phyloP scores from a whole-genome alignment of 2,113 vertebrate species.

The Chauna torquata region DNA sequence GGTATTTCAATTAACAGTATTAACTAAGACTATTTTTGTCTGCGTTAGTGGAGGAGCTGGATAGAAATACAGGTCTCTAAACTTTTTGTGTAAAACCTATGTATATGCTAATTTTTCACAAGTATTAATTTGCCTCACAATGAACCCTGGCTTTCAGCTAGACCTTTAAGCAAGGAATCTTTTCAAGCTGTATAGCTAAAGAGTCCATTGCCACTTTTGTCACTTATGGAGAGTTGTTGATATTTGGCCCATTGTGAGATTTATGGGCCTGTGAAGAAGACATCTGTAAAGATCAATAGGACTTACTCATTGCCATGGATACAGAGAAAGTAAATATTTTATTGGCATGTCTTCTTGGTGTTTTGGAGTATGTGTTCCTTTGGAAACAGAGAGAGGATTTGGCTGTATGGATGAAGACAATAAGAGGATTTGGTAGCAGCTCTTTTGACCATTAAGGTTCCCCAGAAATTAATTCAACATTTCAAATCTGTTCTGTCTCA shows the following conservation, averaged over 20 bases:
- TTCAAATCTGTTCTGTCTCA: background rate
- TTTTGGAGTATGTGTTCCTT: background rate
- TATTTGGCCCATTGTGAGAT: background rate
- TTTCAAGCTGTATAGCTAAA: background rate
- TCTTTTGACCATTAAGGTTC: background rate
- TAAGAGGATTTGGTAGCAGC: background rate
- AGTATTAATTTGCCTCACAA: background rate
- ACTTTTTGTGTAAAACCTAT: background rate
- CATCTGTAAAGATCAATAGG: background rate
- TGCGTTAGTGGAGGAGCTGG: background rate
- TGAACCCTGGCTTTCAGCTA: background rate
- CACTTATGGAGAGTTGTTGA: background rate
- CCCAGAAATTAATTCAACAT: background rate
- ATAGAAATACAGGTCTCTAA: background rate
- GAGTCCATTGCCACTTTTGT: background rate
- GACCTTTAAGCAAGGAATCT: background rate
- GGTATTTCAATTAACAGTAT: background rate
- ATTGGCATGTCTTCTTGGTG: background rate
- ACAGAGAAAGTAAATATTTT: background rate
- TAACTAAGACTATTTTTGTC: background rate
- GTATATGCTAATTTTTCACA: no score
- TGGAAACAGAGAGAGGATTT: background rate
- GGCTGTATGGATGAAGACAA: background rate
- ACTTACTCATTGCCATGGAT: constrained; percentile 11
- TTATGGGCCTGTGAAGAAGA: background rate